Percentiles rank a stretch among this genome's conserved stretches.
These are phyloP conservation scores for Sebastes jordani DNA, from an alignment of 2,797 vertebrate genomes.

Conservation along the genomic window DNA sequence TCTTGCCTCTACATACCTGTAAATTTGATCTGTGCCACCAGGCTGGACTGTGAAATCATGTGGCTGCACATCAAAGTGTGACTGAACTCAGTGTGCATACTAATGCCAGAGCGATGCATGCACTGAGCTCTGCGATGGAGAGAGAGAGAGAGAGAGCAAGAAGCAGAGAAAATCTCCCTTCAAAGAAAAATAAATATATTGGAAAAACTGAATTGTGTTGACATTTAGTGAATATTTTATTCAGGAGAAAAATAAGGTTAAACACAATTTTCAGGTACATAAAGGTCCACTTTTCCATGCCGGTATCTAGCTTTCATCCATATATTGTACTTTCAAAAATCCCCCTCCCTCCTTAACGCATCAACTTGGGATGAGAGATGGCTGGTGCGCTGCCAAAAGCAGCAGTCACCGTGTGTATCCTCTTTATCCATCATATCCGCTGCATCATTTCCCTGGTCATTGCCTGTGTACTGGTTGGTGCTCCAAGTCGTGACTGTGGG, in stretches of 20 bases:
- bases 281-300: constrained; percentile 34
- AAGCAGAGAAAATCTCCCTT: constrained; percentile 55
- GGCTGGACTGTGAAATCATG: constrained; percentile 83
- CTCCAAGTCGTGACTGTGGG: constrained; percentile 61
- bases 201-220: constrained; percentile 56
- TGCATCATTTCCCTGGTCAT: constrained; percentile 70
- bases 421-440: constrained; percentile 64
- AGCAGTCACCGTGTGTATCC: constrained; percentile 45
- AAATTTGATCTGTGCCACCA: constrained; percentile 82
- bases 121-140: constrained; percentile 41
- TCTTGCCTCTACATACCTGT: constrained; percentile 76
- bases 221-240: constrained; percentile 66
- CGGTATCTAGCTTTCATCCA: constrained; percentile 34
- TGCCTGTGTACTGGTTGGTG: constrained; percentile 51
- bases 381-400: constrained; percentile 41
- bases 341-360: not conserved
- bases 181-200: constrained; percentile 62
- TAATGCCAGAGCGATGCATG: constrained; percentile 67
- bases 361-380: constrained; percentile 22
- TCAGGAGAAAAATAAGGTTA: constrained; percentile 49
- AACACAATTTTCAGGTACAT: constrained; percentile 54
- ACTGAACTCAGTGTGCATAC: constrained; percentile 77
- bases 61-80: constrained; percentile 84
- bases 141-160: not conserved
- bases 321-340: constrained; percentile 20